Evolutionary conservation across 2,888 invertebrate genomes (phyloP), one percentile per base, ranked within the genome.

Genomic region (Drosophila hamatofila): DNA sequence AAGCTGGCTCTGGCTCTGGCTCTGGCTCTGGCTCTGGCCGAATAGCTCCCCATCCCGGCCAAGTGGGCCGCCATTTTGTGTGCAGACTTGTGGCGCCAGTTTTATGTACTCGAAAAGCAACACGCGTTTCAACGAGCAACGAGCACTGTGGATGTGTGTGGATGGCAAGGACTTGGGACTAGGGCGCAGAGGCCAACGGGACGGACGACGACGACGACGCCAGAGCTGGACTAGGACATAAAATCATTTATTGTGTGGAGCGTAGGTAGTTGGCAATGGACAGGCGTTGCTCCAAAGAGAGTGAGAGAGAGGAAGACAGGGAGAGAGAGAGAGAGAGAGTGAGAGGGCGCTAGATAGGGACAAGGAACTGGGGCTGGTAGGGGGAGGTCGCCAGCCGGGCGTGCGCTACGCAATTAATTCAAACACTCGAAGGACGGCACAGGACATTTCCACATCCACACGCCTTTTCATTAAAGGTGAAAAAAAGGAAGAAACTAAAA

Each of bases 21-120:
- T 30, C 3, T 30, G 30, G 30, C 30, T 30, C 30, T 30, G 54
- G 48, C 66, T 52, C 49, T 27, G 52, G 62, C 56, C n/a, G 8
- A 55, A 33, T 33, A 41, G 51, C 46, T 57, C 48, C 80, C 64
- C 68, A 51, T 58, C 54, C 80, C 65, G 70, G 78, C 83, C 82
- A 84, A 83, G 85, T 78, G 84, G 80, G 86, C 86, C 80, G 85
- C 87, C 87, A 86, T 86, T 87, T 86, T 86, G 81, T 86, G 85
- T 72, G 83, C 87, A 86, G 86, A 86, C 85, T 87, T 54, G 63
- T 83, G 86, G 86, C 86, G 86, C 86, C 86, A 86, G 78, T 80
- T 86, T 86, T 87, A 86, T 86, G 86, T 86, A 83, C 87, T 86
- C 85, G 78, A 76, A 83, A 76, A 84, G 86, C 83, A 84, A 84